phyloP scores from a whole-genome alignment of 2,888 invertebrate species.

The Drosophila percnosoma region DNA sequence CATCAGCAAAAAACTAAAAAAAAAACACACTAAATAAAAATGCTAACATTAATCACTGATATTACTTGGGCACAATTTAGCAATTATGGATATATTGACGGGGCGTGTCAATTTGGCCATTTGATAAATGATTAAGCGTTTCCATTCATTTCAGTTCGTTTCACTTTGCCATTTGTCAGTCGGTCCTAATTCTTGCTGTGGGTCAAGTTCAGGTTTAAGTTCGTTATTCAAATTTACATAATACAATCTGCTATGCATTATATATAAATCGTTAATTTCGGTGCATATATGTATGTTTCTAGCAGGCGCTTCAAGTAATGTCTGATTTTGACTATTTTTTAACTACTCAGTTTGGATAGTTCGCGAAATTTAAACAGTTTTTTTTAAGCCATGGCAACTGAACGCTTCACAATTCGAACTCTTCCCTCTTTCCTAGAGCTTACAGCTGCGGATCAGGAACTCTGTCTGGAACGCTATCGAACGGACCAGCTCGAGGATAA shows the following conservation, averaged over 20 bases:
- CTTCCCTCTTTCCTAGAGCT: constrained; percentile 34
- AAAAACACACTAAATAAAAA: constrained; percentile 2
- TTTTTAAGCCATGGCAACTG: constrained; percentile 10
- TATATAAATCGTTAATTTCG: background rate
- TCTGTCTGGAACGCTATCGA: background rate
- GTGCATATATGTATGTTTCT: background rate
- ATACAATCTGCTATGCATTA: background rate
- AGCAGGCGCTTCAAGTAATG: constrained; percentile 9
- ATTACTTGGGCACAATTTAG: constrained; percentile 65
- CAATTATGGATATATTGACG: constrained; percentile 73
- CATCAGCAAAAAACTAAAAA: background rate
- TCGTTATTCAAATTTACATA: background rate
- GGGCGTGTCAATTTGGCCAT: constrained; percentile 66
- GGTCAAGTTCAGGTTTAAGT: constrained; percentile 44
- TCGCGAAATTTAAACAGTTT: background rate
- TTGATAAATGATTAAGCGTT: constrained; percentile 63
- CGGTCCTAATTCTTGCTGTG: constrained; percentile 17
- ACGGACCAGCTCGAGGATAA: constrained; percentile 27
- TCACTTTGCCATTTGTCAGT: constrained; percentile 27
- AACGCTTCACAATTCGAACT: constrained; percentile 14
- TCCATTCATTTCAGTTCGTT: constrained; percentile 20
- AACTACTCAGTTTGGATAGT: background rate
- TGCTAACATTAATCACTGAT: constrained; percentile 66
- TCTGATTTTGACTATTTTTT: background rate
- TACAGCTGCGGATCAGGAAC: constrained; percentile 27